Evolutionary conservation across 2,113 vertebrate genomes (phyloP), one percentile per base, ranked within the genome.

Genomic region (Todiramphus saurophagus): DNA sequence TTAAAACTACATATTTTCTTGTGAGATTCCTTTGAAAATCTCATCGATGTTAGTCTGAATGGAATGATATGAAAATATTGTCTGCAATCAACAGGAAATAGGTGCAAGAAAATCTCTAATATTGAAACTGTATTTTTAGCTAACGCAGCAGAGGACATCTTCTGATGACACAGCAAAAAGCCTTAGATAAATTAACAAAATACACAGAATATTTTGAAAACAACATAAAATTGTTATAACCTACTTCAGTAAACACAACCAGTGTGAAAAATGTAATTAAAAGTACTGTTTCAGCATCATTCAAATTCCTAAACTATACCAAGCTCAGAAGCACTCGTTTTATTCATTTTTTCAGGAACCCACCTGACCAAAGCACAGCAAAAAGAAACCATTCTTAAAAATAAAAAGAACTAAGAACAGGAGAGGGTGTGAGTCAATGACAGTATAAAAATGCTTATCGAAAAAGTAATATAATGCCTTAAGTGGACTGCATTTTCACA

Each of bases 401-500:
- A 70, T 46, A 56, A 67, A 70, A 92, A 75, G 28, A 80, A 79
- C 44, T 55, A 95, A 70, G 60, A 83, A 41, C 3, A 43, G 13
- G n/a, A 81, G 31, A 72, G 19, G 0, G 0, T 46, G 8, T 81
- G 41, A 86, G 43, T 56, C 68, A 92, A n/a, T 64, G 74, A 79
- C 64, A 84, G 35, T 15, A 75, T 6, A 39, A 83, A 92, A 39
- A 81, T 56, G 60, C 56, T 63, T 33, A 84, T 51, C 31, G 55
- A 86, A 43, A 43, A 11, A 7, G 43, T 44, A 89, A 62, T 62
- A 73, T 4, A 90, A 73, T 69, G 68, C 50, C 73, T 31, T 77
- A 81, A 93, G 55, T 55, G 74, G 80, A 89, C 56, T 53, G 27
- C 67, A 87, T 95, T 87, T 94, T 92, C 83, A 46, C 68, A 74